phyloP scores from a whole-genome alignment of 2,797 vertebrate species.

The Pangasius mekongensis region DNA sequence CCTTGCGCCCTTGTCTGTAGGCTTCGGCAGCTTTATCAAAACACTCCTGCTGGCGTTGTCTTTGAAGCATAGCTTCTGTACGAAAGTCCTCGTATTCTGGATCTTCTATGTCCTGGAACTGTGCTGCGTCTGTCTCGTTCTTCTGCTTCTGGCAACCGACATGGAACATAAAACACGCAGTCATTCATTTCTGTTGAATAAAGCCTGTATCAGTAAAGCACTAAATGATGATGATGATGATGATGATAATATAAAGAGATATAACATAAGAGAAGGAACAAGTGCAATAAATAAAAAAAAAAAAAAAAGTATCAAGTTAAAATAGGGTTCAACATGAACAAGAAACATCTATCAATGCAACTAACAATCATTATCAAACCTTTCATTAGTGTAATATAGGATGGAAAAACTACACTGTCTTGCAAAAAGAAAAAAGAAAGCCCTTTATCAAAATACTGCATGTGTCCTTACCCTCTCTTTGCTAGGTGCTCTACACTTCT shows the following conservation, averaged over 20 bases:
- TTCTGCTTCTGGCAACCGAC: slow-evolving; percentile 53
- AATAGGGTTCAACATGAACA: neutral
- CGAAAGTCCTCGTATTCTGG: slow-evolving; percentile 92
- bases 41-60: slow-evolving; percentile 83
- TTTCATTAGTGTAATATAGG: neutral
- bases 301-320: neutral
- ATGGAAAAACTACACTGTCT: neutral
- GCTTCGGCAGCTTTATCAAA: slow-evolving; percentile 91
- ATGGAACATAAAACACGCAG: neutral
- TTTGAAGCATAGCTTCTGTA: slow-evolving; percentile 89
- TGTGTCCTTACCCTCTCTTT: slow-evolving; percentile 74
- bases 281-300: too few species aligned
- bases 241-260: neutral
- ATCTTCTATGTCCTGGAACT: slow-evolving; percentile 87
- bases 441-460: neutral
- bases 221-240: neutral
- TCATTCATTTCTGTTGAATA: neutral
- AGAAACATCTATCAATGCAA: neutral
- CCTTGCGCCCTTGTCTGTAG: slow-evolving; percentile 85
- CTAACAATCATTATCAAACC: neutral
- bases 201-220: neutral
- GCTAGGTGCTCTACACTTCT: slow-evolving; percentile 70
- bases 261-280: neutral
- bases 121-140: slow-evolving; percentile 67
- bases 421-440: neutral